These are phyloP conservation scores for Tetheella fluctuosa DNA, from an alignment of 2,888 invertebrate genomes.

Conservation along the genomic window DNA sequence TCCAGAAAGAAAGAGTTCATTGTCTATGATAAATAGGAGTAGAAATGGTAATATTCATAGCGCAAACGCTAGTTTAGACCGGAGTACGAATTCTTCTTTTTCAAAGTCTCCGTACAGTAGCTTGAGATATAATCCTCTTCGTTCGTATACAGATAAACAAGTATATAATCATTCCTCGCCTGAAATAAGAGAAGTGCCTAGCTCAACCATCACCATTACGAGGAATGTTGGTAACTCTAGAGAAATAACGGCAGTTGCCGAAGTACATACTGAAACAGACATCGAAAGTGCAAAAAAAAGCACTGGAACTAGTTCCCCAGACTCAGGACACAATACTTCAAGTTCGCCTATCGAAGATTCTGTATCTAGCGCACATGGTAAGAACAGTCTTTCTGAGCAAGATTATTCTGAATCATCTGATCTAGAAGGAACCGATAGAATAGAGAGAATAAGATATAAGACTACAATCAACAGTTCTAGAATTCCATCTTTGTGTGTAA, in stretches of 20 bases:
- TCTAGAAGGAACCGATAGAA: conserved; percentile 93
- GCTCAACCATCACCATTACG: conserved; percentile 71
- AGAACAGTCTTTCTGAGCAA: conserved; percentile 89
- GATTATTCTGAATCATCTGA: conserved; percentile 95
- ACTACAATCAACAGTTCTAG: conserved; percentile 94
- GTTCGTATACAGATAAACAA: conserved; percentile 65
- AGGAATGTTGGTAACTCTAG: conserved; percentile 69
- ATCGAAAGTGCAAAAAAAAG: conserved; percentile 80
- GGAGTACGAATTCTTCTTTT: conserved; percentile 73
- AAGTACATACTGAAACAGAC: conserved; percentile 80
- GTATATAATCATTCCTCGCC: conserved; percentile 67
- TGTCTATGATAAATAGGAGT: conserved; percentile 84
- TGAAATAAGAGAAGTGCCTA: conserved; percentile 62
- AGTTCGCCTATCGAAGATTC: conserved; percentile 91
- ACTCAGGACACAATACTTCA: conserved; percentile 92
- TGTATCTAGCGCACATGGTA: conserved; percentile 88
- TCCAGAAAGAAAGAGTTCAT: conserved; percentile 92
- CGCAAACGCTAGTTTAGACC: conserved; percentile 83
- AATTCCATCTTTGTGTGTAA: conserved; percentile 96
- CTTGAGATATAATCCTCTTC: conserved; percentile 65
- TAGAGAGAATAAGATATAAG: conserved; percentile 93
- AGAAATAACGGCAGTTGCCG: conserved; percentile 85
- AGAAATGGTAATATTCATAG: conserved; percentile 78
- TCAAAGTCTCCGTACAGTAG: conserved; percentile 73
- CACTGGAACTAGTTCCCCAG: conserved; percentile 89